A percentile compares a stretch with the other conserved stretches of the same genome.
These are phyloP conservation scores for Xanthorhoe designata DNA, from an alignment of 2,888 invertebrate genomes.

Conservation along the genomic window DNA sequence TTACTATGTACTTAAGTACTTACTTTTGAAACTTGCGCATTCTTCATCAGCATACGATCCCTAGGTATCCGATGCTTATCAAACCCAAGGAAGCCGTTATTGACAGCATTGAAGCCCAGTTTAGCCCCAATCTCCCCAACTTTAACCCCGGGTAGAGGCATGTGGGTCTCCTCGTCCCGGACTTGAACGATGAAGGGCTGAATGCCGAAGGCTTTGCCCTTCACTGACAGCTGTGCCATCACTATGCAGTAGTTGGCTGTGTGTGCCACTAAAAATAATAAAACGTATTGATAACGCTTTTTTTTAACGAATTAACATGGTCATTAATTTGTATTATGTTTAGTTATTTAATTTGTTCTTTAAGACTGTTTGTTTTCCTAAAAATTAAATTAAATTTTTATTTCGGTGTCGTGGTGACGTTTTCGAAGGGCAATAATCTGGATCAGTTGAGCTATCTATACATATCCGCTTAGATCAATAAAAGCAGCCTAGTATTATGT, in stretches of 20 bases:
- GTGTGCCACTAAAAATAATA: slow-evolving; percentile 94
- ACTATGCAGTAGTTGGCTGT: slow-evolving; percentile 96
- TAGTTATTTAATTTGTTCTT: too few relatives aligned
- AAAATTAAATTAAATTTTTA: too few relatives aligned
- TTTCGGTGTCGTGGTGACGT: too few relatives aligned
- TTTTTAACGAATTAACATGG: too few relatives aligned
- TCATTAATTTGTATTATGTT: too few relatives aligned
- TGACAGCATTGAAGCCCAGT: slow-evolving; percentile 94
- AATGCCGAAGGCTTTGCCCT: slow-evolving; percentile 92
- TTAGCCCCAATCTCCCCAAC: slow-evolving; percentile 98
- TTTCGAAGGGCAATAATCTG: too few relatives aligned
- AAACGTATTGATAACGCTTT: too few relatives aligned
- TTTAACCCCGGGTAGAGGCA: slow-evolving; percentile 93
- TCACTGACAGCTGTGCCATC: slow-evolving; percentile 94
- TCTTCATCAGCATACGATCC: slow-evolving; percentile 96
- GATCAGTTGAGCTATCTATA: too few relatives aligned
- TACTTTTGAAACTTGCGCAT: slow-evolving; percentile 91
- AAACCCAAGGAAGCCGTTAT: slow-evolving; percentile 97
- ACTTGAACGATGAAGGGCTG: slow-evolving; percentile 97
- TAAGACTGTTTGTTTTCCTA: too few relatives aligned
- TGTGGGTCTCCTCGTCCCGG: slow-evolving; percentile 94
- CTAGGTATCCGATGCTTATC: slow-evolving; percentile 94
- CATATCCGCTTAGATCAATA: too few relatives aligned
- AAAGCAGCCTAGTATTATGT: too few relatives aligned
- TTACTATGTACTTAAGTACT: too few relatives aligned